Evolutionary conservation across 2,797 vertebrate genomes (phyloP).

Genomic region (Molossus molossus): DNA sequence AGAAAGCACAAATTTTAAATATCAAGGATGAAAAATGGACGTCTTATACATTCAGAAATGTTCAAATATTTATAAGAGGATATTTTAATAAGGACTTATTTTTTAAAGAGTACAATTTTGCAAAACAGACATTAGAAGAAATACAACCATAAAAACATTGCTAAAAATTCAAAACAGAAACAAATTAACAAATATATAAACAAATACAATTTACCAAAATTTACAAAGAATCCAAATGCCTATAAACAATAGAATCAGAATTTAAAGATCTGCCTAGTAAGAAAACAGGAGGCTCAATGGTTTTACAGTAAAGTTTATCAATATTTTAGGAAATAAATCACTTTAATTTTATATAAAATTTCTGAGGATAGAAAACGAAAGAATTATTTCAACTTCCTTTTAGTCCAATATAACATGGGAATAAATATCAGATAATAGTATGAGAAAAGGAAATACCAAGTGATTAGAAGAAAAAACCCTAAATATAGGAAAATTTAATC

Average conservation of each 20-base stretch:
- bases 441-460: neutral
- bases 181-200: neutral
- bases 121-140: neutral
- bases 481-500: slow-evolving; percentile 12
- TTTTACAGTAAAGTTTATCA: neutral
- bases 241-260: neutral
- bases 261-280: neutral
- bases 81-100: neutral
- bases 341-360: neutral
- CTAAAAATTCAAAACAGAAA: neutral
- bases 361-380: neutral
- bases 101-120: neutral
- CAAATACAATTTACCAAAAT: slow-evolving; percentile 24
- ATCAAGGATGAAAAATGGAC: neutral
- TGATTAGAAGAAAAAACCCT: neutral
- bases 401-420: neutral
- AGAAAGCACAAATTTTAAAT: neutral
- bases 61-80: neutral
- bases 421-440: neutral
- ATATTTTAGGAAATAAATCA: slow-evolving; percentile 3
- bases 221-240: neutral
- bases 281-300: neutral
- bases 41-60: neutral
- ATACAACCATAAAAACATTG: neutral
- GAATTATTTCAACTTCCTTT: neutral